Percentiles rank a stretch among this genome's conserved stretches.
phyloP scores from a whole-genome alignment of 1,140 invertebrate genomes.

The Drosophila lini region DNA sequence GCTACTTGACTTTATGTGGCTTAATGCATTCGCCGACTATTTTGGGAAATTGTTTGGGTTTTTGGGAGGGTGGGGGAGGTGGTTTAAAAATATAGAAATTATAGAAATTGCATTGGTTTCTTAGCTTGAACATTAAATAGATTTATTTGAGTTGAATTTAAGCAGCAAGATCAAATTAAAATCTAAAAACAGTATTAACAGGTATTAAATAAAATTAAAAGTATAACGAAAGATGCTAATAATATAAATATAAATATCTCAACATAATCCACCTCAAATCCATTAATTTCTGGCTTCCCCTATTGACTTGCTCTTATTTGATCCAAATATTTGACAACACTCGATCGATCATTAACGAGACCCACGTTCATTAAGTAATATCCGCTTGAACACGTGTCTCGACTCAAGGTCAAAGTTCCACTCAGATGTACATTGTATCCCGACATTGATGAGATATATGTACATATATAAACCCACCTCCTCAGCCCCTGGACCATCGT shows the following conservation, averaged over 20 bases:
- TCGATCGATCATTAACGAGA: slow-evolving; percentile 9
- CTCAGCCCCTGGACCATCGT: background rate
- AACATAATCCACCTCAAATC: background rate
- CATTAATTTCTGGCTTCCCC: background rate
- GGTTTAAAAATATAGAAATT: too few relatives aligned
- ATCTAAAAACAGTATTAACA: too few relatives aligned
- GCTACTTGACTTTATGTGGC: slow-evolving; percentile 59
- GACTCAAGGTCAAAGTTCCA: slow-evolving; percentile 42
- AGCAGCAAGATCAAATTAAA: background rate
- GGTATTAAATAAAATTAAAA: too few relatives aligned
- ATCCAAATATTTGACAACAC: slow-evolving; percentile 22
- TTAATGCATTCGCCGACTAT: slow-evolving; percentile 56
- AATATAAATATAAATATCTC: background rate
- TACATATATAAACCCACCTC: background rate
- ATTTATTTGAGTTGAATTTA: background rate
- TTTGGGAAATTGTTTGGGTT: slow-evolving; percentile 25
- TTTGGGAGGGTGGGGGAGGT: background rate
- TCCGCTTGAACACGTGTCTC: slow-evolving; percentile 34
- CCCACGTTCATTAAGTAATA: slow-evolving; percentile 26
- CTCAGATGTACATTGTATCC: slow-evolving; percentile 8
- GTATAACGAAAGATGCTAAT: background rate
- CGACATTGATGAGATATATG: slow-evolving; percentile 38
- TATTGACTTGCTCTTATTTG: slow-evolving; percentile 5
- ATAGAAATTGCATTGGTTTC: background rate
- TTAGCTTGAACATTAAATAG: background rate